A percentile compares a stretch with the other conserved stretches of the same genome.
phyloP scores from a whole-genome alignment of 30 jellyfish, hydroid and myxozoan genomes.

The Aurelia sp. region DNA sequence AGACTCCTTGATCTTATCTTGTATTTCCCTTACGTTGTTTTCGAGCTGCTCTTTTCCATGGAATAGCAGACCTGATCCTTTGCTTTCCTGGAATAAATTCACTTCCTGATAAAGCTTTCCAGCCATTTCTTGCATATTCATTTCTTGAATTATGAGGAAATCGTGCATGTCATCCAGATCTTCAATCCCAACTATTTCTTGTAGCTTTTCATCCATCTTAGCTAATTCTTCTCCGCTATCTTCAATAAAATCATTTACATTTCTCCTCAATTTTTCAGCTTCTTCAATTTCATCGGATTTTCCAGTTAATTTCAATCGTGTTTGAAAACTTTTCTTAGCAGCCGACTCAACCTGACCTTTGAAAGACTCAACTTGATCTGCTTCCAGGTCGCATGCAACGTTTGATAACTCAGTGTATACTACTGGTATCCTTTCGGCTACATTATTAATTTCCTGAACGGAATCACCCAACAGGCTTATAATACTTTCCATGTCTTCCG shows the following conservation, averaged over 20 bases:
- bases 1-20: neutral
- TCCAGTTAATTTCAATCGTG: conserved; percentile 15
- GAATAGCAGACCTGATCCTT: neutral
- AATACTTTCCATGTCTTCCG: conserved; percentile 12
- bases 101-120: neutral
- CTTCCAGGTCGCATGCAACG: conserved; percentile 3
- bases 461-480: conserved; percentile 33
- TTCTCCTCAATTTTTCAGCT: conserved; percentile 1
- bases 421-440: conserved; percentile 37
- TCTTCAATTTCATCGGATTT: conserved; percentile 31
- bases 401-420: conserved; percentile 7
- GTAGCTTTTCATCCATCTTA: conserved; percentile 8
- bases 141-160: conserved; percentile 10
- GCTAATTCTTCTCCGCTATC: neutral
- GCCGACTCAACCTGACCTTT: conserved; percentile 28
- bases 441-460: conserved; percentile 33
- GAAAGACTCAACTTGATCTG: conserved; percentile 21
- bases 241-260: neutral
- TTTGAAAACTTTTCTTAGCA: conserved; percentile 18
- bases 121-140: conserved; percentile 26
- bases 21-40: neutral
- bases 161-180: conserved; percentile 29
- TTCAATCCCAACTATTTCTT: neutral
- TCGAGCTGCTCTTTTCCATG: neutral
- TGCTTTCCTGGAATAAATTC: neutral